Base-by-base conservation (phyloP, 2,888 invertebrate species). In the Aquatica leii region DNA sequence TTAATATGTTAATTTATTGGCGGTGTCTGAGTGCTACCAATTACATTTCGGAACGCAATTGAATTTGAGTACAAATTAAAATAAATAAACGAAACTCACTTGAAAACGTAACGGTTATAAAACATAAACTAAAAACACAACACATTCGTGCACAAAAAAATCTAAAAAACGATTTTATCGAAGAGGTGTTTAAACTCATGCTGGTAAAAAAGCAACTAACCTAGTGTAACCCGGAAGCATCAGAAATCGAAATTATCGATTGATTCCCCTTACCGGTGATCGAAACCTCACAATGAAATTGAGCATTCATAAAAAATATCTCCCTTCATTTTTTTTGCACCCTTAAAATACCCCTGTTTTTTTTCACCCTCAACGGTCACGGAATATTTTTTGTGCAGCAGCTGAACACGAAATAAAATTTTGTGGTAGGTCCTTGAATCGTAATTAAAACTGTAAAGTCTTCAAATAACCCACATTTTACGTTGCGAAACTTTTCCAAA, bases 201-300 rank as follows among this genome's bases (percentile, higher is more conserved):
- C 77, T 78, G 78, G 77, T 78, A 77, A 78, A 78, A 77, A 74
- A 73, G 68, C 68, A 68, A 80, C 79, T 79, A 78, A 80, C 80
- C 79, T 79, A 77, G 76, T 75, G 65, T 73, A 80, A 79, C 70
- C 58, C 61, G 64, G 57, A 54, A 70, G 67, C 70, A 71, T 72
- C 71, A 75, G 73, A 78, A 79, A 80, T 80, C 80, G 80, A 80
- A 79, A 73, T 66, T 76, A 79, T 80, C 79, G 80, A 80, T 80
- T 78, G 77, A 78, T 78, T 75, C 76, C 76, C 77, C 76, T 73
- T 67, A 67, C 70, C 59, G 46, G 68, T 74, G 78, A 79, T 79
- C 79, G 77, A 80, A 78, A 74, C 74, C 59, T 41, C 75, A 78
- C 77, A 77, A 78, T 74, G 74, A 73, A 77, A 78, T 77, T 75